Evolutionary conservation across 2,888 invertebrate genomes (phyloP).

Genomic region (Acanthosepion esculentum): DNA sequence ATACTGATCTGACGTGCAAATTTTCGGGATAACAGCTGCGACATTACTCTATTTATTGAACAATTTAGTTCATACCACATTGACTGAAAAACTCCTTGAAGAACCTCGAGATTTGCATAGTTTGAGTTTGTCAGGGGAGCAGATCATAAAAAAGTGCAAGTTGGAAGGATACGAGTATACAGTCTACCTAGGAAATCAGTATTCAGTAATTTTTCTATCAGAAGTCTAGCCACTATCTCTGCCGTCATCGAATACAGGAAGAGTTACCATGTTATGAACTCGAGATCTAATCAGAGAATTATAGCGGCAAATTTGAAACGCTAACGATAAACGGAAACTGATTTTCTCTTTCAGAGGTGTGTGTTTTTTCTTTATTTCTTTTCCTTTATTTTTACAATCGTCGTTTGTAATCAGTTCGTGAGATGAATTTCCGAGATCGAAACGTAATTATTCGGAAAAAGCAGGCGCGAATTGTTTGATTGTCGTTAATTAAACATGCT

Average conservation of each 20-base stretch:
- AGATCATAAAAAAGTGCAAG: too few relatives aligned
- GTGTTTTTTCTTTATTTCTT: neutral
- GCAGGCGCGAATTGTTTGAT: constrained; percentile 33
- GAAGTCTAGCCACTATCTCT: neutral
- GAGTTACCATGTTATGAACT: neutral
- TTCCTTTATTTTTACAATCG: too few relatives aligned
- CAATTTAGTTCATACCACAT: too few relatives aligned
- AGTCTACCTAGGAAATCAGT: too few relatives aligned
- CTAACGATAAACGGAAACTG: neutral
- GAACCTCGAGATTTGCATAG: too few relatives aligned
- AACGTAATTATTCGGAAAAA: neutral
- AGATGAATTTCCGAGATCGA: neutral
- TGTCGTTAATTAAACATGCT: neutral
- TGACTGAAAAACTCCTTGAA: too few relatives aligned
- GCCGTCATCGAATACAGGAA: neutral
- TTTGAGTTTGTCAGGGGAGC: too few relatives aligned
- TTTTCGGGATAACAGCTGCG: too few relatives aligned
- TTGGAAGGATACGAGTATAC: too few relatives aligned
- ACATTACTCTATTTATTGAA: too few relatives aligned
- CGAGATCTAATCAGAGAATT: neutral
- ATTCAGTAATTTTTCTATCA: too few relatives aligned
- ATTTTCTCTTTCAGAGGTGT: neutral
- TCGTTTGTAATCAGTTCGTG: neutral
- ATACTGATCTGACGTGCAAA: too few relatives aligned
- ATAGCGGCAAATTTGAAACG: neutral